A percentile compares a stretch with the other conserved stretches of the same genome.
Evolutionary conservation across 1,140 invertebrate species (phyloP).

Genomic region (Pseudachorutes palmiensis): DNA sequence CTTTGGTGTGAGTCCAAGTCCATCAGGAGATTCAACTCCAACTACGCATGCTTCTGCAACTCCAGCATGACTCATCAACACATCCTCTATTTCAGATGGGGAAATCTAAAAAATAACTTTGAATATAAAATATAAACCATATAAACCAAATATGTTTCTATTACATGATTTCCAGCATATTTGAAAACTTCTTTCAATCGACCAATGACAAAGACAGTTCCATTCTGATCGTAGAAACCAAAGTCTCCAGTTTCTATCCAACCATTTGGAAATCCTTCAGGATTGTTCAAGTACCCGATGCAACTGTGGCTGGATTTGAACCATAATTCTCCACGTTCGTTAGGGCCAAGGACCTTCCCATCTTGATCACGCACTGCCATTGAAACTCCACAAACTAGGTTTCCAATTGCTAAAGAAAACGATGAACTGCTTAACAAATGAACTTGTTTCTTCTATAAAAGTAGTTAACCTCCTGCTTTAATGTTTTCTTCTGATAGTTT

Average conservation of each 20-base stretch:
- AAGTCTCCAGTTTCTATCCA: conserved; percentile 62
- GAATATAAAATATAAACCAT: background rate
- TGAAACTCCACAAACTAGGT: background rate
- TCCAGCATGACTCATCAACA: conserved; percentile 42
- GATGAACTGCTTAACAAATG: background rate
- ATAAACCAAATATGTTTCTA: too few relatives aligned
- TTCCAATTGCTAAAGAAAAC: background rate
- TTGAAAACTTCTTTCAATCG: conserved; percentile 58
- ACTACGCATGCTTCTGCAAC: conserved; percentile 47
- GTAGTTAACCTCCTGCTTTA: background rate
- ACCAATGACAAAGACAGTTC: conserved; percentile 51
- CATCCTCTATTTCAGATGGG: conserved; percentile 36
- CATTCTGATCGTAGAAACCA: conserved; percentile 51
- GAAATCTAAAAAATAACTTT: conserved; percentile 24
- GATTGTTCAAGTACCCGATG: background rate
- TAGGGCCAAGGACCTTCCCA: background rate
- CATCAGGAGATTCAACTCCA: conserved; percentile 43
- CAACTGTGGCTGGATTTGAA: background rate
- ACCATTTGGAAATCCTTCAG: conserved; percentile 49
- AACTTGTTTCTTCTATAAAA: too few relatives aligned
- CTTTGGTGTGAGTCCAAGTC: conserved; percentile 15
- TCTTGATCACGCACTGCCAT: background rate
- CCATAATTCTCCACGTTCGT: conserved; percentile 7
- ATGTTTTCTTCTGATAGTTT: background rate
- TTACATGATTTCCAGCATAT: conserved; percentile 49